These are phyloP conservation scores for Gastrophryne carolinensis DNA, from an alignment of 2,797 vertebrate genomes.

Conservation along the genomic window DNA sequence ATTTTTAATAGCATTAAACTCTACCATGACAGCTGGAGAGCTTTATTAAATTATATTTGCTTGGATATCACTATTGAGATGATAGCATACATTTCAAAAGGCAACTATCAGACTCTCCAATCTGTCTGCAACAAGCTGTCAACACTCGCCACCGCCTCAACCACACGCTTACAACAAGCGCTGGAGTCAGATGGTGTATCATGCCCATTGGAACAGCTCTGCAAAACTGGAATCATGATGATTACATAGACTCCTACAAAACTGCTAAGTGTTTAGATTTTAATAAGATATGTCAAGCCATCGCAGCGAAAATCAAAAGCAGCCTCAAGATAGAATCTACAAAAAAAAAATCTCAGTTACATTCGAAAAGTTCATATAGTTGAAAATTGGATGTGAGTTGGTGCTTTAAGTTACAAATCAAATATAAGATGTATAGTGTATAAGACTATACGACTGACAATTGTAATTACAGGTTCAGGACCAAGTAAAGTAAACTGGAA, in stretches of 20 bases:
- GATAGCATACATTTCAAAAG: conserved; percentile 16
- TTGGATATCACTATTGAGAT: not conserved
- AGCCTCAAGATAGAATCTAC: conserved; percentile 18
- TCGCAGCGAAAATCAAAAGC: conserved; percentile 5
- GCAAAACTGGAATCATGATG: not conserved
- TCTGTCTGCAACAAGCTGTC: conserved; percentile 46
- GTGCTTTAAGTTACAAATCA: conserved; percentile 29
- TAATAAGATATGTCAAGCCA: conserved; percentile 18
- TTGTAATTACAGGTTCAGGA: not conserved
- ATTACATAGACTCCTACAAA: not conserved
- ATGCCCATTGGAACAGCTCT: conserved; percentile 18
- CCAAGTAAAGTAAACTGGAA: not conserved
- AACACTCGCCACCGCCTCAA: conserved; percentile 10
- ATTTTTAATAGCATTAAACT: not conserved
- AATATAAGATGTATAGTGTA: not conserved
- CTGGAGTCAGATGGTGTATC: conserved; percentile 31
- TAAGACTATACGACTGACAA: not conserved
- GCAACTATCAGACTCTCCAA: conserved; percentile 20
- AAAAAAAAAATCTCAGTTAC: not conserved
- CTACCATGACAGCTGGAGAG: conserved; percentile 20
- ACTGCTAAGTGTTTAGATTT: conserved; percentile 16
- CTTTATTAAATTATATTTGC: conserved; percentile 15
- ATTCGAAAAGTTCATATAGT: not conserved
- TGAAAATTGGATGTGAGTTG: not conserved
- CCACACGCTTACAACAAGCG: conserved; percentile 26